These are phyloP conservation scores for Chrysaora quinquecirrha DNA, from an alignment of 30 jellyfish, hydroid and myxozoan genomes.

Conservation along the genomic window DNA sequence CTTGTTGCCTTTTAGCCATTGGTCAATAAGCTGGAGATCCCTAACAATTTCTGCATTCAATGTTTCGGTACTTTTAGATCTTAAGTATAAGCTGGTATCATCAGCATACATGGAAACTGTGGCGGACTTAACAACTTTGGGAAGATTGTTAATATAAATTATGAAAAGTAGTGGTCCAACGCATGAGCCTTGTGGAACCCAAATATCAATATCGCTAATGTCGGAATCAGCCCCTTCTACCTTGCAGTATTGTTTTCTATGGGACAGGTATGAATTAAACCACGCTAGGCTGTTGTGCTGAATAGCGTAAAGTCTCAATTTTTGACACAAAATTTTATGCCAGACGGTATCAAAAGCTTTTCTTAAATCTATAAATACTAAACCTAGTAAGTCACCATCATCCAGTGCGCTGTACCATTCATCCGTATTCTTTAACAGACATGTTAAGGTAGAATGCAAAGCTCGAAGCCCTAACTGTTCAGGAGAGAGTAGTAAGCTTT, in stretches of 20 bases:
- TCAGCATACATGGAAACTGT: not conserved
- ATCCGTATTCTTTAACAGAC: not conserved
- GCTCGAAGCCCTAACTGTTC: not conserved
- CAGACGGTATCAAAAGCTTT: not conserved
- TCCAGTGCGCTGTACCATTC: not conserved
- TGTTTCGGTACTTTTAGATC: not conserved
- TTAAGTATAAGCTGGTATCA: not conserved
- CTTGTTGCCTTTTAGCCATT: conserved; percentile 11
- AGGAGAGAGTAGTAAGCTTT: not conserved
- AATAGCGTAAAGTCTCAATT: not conserved
- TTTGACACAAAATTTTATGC: not conserved
- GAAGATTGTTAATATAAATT: too few species aligned
- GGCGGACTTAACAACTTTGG: not conserved
- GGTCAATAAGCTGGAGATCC: not conserved
- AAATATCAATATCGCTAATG: too few species aligned
- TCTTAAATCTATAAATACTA: not conserved
- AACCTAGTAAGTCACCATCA: not conserved
- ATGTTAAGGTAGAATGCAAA: not conserved
- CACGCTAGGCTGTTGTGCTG: not conserved
- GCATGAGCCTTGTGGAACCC: not conserved
- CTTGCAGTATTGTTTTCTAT: not conserved
- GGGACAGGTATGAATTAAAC: not conserved
- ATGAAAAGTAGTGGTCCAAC: not conserved
- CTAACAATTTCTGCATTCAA: not conserved
- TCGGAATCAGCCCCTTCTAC: not conserved